Evolutionary conservation across 2,797 vertebrate species (phyloP).

Genomic region (Pseudochaenichthys georgianus): DNA sequence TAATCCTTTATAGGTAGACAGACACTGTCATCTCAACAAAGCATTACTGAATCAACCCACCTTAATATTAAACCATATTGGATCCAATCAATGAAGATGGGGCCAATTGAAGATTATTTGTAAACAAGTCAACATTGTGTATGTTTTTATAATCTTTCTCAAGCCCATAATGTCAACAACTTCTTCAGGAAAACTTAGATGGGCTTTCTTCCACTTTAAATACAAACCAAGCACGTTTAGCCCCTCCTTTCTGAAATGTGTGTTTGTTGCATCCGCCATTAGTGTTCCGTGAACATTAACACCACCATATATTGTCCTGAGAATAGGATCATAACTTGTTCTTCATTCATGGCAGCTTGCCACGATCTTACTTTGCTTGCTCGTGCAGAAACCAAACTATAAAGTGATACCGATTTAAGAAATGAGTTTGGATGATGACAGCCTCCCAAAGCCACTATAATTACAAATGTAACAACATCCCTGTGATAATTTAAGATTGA

Average conservation of each 20-base stretch:
- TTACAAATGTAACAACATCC: constrained; percentile 12
- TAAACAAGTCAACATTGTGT: constrained; percentile 8
- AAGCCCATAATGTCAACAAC: background rate
- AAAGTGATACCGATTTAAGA: background rate
- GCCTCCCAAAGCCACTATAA: constrained; percentile 4
- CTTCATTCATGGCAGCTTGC: background rate
- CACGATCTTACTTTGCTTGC: background rate
- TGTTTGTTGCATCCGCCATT: background rate
- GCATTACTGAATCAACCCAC: constrained; percentile 30
- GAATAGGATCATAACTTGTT: background rate
- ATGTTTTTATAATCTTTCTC: background rate
- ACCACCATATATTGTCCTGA: background rate
- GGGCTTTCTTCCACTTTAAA: constrained; percentile 14
- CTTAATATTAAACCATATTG: constrained; percentile 26
- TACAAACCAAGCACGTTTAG: background rate
- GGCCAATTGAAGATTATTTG: constrained; percentile 18
- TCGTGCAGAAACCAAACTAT: constrained; percentile 7
- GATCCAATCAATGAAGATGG: constrained; percentile 29
- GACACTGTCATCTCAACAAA: constrained; percentile 21
- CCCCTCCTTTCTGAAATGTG: background rate
- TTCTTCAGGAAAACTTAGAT: background rate
- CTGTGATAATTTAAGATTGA: constrained; percentile 48
- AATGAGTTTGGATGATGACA: background rate
- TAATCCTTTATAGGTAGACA: too few species aligned
- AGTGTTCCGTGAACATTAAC: background rate